Conservation (phyloP, 2,888 invertebrate genomes). For the Nymphalis urticae region DNA sequence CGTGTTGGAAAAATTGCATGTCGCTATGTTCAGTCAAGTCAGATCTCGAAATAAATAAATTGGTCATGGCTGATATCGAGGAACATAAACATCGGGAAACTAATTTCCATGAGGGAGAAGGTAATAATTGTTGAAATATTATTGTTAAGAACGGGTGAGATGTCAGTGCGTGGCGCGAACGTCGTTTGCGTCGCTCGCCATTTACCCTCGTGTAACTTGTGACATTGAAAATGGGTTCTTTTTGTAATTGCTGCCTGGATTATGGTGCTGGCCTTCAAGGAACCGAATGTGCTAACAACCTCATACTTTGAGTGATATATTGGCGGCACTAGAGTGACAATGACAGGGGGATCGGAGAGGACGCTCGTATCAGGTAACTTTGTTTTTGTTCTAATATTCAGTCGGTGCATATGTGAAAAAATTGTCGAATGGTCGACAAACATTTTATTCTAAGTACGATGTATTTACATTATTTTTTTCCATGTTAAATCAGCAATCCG, state of each 20-base stretch:
- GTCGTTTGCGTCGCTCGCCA: slow-evolving; percentile 59
- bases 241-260: slow-evolving; percentile 81
- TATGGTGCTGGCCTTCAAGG: slow-evolving; percentile 70
- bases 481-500: background rate
- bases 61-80: slow-evolving; percentile 79
- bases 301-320: slow-evolving; percentile 57
- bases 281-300: slow-evolving; percentile 57
- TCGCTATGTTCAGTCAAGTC: slow-evolving; percentile 79
- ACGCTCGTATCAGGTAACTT: slow-evolving; percentile 68
- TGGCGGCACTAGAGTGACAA: slow-evolving; percentile 53
- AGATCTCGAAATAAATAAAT: slow-evolving; percentile 78
- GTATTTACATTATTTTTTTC: background rate
- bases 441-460: background rate
- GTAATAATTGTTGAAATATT: slow-evolving; percentile 77
- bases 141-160: slow-evolving; percentile 65
- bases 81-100: slow-evolving; percentile 77
- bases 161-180: slow-evolving; percentile 62
- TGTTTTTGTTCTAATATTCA: slow-evolving; percentile 63
- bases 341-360: slow-evolving; percentile 74
- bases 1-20: slow-evolving; percentile 77
- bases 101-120: slow-evolving; percentile 78
- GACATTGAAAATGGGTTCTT: slow-evolving; percentile 81
- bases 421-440: slow-evolving; percentile 6
- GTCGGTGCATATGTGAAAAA: slow-evolving; percentile 38
- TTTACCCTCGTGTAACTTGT: slow-evolving; percentile 76